A percentile compares a stretch with the other conserved stretches of the same genome.
phyloP scores from a whole-genome alignment of 2,113 vertebrate genomes.

The Myotis davidii region DNA sequence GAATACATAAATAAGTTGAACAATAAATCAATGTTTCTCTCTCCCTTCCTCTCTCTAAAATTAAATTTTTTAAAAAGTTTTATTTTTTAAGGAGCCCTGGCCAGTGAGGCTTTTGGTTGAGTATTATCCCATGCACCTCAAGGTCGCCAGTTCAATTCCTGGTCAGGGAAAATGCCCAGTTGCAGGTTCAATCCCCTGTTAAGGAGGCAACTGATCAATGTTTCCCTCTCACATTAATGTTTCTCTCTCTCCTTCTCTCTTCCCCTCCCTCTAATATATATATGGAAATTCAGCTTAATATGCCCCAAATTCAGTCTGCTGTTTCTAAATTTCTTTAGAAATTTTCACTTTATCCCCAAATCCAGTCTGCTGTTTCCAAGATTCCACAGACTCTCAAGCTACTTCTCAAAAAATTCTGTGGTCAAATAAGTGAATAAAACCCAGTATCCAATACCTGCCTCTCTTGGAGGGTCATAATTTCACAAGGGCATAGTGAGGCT shows the following conservation, averaged over 20 bases:
- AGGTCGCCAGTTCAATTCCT: too few species aligned
- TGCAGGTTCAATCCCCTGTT: too few species aligned
- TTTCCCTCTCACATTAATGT: too few species aligned
- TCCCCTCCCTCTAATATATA: too few species aligned
- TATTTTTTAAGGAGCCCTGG: too few species aligned
- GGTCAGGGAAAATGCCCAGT: too few species aligned
- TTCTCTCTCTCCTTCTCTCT: too few species aligned
- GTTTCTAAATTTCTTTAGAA: background rate
- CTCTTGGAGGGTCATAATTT: background rate
- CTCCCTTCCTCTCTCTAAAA: background rate
- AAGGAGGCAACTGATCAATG: too few species aligned
- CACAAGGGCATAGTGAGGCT: background rate
- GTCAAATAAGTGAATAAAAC: background rate
- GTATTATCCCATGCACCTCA: too few species aligned
- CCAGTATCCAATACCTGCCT: background rate
- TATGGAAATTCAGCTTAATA: background rate
- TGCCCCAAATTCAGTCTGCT: background rate
- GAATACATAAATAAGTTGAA: background rate
- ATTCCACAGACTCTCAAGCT: background rate
- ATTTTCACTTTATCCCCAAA: conserved; percentile 4
- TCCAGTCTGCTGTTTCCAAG: background rate
- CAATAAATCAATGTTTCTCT: background rate
- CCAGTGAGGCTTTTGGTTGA: too few species aligned
- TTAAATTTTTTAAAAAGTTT: too few species aligned
- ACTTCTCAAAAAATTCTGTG: background rate